Conservation (phyloP, 1,140 invertebrate genomes). For the Dinoponera quadriceps region DNA sequence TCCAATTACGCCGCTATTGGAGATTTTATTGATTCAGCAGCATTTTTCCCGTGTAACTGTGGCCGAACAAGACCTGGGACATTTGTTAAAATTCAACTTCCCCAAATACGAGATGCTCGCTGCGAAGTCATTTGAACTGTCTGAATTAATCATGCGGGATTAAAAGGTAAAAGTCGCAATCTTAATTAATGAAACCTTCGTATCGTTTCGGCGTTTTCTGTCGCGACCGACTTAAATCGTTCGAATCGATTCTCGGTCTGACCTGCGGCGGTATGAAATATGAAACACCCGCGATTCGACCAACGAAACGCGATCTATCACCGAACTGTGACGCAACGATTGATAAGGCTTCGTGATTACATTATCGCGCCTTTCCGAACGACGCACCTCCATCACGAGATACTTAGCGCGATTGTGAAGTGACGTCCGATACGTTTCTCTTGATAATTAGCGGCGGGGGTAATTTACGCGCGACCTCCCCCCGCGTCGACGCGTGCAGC, state of each 20-base stretch:
- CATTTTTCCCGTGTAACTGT: too few relatives aligned
- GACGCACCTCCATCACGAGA: conserved; percentile 16
- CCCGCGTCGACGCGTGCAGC: not conserved
- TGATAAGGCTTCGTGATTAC: conserved; percentile 12
- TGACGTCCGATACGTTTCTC: conserved; percentile 29
- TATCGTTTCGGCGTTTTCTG: not conserved
- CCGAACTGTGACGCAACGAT: not conserved
- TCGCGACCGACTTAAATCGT: not conserved
- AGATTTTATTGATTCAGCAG: too few relatives aligned
- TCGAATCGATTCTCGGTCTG: not conserved
- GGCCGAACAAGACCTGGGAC: too few relatives aligned
- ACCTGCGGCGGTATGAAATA: not conserved
- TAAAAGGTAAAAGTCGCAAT: too few relatives aligned
- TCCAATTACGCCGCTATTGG: too few relatives aligned
- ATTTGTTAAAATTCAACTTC: too few relatives aligned
- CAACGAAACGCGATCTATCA: not conserved
- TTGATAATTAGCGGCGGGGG: conserved; percentile 17
- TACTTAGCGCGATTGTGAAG: conserved; percentile 30
- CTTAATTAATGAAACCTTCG: too few relatives aligned
- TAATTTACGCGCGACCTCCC: conserved; percentile 40
- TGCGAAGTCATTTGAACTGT: too few relatives aligned
- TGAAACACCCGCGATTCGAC: not conserved
- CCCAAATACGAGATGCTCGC: too few relatives aligned
- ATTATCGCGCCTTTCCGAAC: not conserved
- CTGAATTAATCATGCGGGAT: too few relatives aligned